Conservation (phyloP, 2,113 vertebrate species). For the Ibidorhyncha struthersii region DNA sequence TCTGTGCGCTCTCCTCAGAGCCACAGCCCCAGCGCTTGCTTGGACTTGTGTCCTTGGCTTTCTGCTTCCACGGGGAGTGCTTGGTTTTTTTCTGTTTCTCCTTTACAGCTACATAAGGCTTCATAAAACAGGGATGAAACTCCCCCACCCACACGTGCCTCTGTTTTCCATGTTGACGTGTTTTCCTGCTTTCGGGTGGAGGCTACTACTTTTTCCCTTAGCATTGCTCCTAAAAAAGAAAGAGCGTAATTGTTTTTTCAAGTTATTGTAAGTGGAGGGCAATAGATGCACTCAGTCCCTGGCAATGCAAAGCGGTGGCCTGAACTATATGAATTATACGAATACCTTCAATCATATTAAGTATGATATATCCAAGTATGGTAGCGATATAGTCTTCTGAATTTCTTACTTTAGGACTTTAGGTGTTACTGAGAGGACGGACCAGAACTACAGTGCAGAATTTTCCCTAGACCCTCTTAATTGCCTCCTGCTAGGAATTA, state of each 20-base stretch:
- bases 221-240: background rate
- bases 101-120: background rate
- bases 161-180: background rate
- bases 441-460: background rate
- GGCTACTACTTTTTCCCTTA: background rate
- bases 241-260: background rate
- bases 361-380: accelerated
- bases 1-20: background rate
- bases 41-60: background rate
- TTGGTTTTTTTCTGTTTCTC: background rate
- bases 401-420: background rate
- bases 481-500: constrained; percentile 15
- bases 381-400: background rate
- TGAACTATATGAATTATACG: background rate
- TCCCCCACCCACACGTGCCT: constrained; percentile 12
- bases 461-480: background rate
- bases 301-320: background rate
- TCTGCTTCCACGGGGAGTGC: background rate
- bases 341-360: background rate
- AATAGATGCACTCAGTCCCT: background rate
- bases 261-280: background rate
- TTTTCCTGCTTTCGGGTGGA: constrained; percentile 4
- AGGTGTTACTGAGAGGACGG: background rate
- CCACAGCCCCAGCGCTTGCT: background rate
- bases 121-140: background rate